Conservation (phyloP, 2,113 vertebrate genomes). For the Zosterops lateralis region DNA sequence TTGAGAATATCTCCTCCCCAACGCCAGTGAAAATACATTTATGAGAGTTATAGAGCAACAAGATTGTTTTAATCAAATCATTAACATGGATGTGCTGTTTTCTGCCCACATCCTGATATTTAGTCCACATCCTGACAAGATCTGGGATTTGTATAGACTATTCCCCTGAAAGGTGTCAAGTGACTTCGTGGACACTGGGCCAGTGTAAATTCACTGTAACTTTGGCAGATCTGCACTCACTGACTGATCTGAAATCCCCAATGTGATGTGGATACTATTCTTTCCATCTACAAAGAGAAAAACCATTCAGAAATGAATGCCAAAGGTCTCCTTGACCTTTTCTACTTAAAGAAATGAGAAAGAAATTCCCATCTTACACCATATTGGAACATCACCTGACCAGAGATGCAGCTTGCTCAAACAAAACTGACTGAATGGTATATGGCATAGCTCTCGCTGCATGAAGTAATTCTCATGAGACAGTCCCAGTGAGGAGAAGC, state of each 20-base stretch:
- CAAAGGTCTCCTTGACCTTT: background rate
- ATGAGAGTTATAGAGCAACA: background rate
- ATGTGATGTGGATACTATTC: background rate
- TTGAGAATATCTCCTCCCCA: background rate
- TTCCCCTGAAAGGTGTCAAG: constrained; percentile 19
- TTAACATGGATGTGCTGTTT: constrained; percentile 2
- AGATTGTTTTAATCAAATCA: constrained; percentile 28
- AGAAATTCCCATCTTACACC: background rate
- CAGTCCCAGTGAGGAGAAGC: background rate
- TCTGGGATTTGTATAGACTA: background rate
- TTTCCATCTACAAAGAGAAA: background rate
- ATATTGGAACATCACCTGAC: background rate
- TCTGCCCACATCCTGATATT: constrained; percentile 36
- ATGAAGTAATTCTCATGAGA: background rate
- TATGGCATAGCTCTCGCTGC: background rate
- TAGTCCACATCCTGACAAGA: constrained; percentile 12
- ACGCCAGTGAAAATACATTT: constrained; percentile 26
- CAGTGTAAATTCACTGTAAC: background rate
- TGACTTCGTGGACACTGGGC: background rate
- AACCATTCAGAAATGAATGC: background rate
- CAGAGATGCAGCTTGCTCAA: background rate
- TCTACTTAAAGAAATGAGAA: background rate
- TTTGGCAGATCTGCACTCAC: background rate
- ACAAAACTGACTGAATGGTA: background rate
- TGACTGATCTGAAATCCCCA: background rate